Base-by-base conservation (phyloP, 2,797 vertebrate species). In the Leptoclinus maculatus region DNA sequence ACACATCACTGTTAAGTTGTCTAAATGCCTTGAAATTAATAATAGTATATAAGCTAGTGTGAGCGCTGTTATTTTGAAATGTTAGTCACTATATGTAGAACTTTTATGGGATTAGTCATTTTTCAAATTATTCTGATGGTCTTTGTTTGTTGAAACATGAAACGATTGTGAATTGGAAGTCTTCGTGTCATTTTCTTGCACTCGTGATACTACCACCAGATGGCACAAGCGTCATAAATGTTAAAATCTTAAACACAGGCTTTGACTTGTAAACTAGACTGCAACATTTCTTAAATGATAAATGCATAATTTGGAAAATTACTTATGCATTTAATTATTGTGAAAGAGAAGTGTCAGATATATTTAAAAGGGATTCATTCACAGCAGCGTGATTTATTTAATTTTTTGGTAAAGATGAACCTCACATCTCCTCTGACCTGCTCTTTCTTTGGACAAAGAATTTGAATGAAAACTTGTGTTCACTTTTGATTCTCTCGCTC, bases 401-500 rank as follows among this genome's bases (percentile, higher is more conserved):
- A 6, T 21, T 68, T 56, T 71, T 74, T 29, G n/a, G 4, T 77
- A 12, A 73, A 56, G 12, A 49, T 60, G 60, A 47, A 79, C 59
- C 59, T 77, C 39, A 12, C 21, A 62, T 71, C 56, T 83, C n/a
- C n/a, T n/a, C 67, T 47, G 62, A 56, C n/a, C 62, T 67, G 63
- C 67, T 81, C 27, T 75, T 72, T 70, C 59, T 65, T 27, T 53
- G 51, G 14, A 79, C 69, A 63, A 70, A 79, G 64, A 85, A 79
- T 71, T 27, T 62, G 74, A 89, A 25, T 59, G 53, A 69, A 51
- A 77, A 49, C 47, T 21, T 36, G 21, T 59, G 13, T 73, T 75
- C 14, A 23, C 43, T 49, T 83, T 81, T 62, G 57, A 82, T 91
- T 85, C 21, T 74, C 11, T 78, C 68, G 64, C 69, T 78, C 66